A percentile compares a stretch with the other conserved stretches of the same genome.
Conservation (phyloP, 64 coral and sea anemone genomes). For the Montipora foliosa region DNA sequence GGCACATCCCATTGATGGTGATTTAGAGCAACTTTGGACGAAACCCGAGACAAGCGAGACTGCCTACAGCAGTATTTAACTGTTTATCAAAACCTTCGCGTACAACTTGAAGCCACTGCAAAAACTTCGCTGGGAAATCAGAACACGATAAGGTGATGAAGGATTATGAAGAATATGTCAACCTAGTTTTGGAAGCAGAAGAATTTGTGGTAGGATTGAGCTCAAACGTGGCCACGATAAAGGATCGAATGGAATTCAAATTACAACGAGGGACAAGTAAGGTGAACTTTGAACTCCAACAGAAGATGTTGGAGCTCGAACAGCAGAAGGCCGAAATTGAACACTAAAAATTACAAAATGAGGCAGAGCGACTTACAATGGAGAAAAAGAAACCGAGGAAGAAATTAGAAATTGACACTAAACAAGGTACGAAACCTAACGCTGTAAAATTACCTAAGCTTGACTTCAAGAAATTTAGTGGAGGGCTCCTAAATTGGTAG, state of each 20-base stretch:
- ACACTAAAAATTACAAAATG: conserved; percentile 17
- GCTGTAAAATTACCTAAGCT: conserved; percentile 53
- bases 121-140: background rate
- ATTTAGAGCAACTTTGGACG: too few species aligned
- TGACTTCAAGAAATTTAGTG: conserved; percentile 31
- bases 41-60: too few species aligned
- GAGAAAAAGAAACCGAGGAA: conserved; percentile 22
- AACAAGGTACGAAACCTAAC: background rate
- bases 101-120: too few species aligned
- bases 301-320: background rate
- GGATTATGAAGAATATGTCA: background rate
- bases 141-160: background rate
- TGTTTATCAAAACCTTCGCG: too few species aligned
- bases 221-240: background rate
- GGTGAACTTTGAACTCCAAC: background rate
- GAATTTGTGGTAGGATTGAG: background rate
- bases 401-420: background rate
- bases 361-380: conserved; percentile 8
- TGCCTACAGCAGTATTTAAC: too few species aligned
- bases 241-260: conserved; percentile 18
- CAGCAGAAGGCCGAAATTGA: conserved; percentile 6
- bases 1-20: too few species aligned
- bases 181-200: background rate
- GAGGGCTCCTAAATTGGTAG: conserved; percentile 43
- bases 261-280: background rate